These are phyloP conservation scores for Nudaria mundana DNA, from an alignment of 2,888 invertebrate genomes.

Conservation along the genomic window DNA sequence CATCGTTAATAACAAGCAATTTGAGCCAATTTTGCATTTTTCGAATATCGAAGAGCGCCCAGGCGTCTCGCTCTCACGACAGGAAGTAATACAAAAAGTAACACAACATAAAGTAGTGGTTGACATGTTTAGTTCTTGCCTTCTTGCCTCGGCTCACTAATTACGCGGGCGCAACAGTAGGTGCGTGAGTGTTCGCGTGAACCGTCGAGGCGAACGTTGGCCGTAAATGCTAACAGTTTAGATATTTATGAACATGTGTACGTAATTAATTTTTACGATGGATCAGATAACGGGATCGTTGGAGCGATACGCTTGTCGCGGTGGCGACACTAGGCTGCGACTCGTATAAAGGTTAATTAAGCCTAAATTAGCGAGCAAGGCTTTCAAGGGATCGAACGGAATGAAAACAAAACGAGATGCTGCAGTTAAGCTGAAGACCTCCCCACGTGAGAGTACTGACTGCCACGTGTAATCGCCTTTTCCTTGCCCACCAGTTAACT, in stretches of 20 bases:
- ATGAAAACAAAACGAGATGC: slow-evolving; percentile 36
- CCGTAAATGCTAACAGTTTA: slow-evolving; percentile 73
- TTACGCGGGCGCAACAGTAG: slow-evolving; percentile 53
- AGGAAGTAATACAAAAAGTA: slow-evolving; percentile 75
- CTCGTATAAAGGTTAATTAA: slow-evolving; percentile 65
- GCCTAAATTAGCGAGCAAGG: slow-evolving; percentile 50
- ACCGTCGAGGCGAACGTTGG: slow-evolving; percentile 58
- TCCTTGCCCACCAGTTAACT: slow-evolving; percentile 47
- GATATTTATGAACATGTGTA: slow-evolving; percentile 80
- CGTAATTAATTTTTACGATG: slow-evolving; percentile 79
- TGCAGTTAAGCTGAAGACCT: slow-evolving; percentile 38
- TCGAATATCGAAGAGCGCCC: slow-evolving; percentile 68
- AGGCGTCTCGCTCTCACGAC: slow-evolving; percentile 68
- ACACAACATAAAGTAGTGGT: slow-evolving; percentile 73
- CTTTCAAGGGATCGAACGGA: slow-evolving; percentile 40
- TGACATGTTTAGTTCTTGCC: slow-evolving; percentile 71
- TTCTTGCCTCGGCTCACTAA: slow-evolving; percentile 63
- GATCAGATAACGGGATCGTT: slow-evolving; percentile 73
- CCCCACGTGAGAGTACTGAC: slow-evolving; percentile 42
- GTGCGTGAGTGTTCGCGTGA: slow-evolving; percentile 64
- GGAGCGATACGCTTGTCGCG: slow-evolving; percentile 71
- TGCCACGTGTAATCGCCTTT: slow-evolving; percentile 21
- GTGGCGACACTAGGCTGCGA: slow-evolving; percentile 45
- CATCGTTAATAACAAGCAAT: slow-evolving; percentile 80
- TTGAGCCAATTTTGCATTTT: slow-evolving; percentile 79